Conservation (phyloP, 2,797 vertebrate species). For the Zonotrichia albicollis region DNA sequence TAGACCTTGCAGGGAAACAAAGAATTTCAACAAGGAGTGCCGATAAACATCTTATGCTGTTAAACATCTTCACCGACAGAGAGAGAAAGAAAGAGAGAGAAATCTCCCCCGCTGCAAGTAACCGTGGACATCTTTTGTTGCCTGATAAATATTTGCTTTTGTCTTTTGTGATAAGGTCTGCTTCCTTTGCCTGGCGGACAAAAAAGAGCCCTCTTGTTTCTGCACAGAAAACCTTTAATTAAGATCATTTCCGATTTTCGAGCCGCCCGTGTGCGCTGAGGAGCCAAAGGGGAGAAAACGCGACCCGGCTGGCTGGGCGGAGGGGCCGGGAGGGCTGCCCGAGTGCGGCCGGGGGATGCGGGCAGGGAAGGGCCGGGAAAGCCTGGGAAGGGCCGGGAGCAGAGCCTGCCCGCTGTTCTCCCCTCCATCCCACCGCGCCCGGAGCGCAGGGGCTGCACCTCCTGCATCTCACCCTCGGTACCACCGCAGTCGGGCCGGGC, state of each 20-base stretch:
- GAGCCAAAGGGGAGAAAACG: slow-evolving; percentile 2
- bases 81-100: slow-evolving; percentile 66
- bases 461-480: rapidly evolving
- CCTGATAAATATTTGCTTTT: slow-evolving; percentile 87
- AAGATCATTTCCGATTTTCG: slow-evolving; percentile 76
- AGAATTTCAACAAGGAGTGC: slow-evolving; percentile 20
- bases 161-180: slow-evolving; percentile 77
- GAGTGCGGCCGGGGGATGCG: background rate
- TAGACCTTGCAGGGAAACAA: slow-evolving; percentile 25
- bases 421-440: background rate
- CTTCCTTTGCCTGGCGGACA: slow-evolving; percentile 54
- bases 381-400: background rate
- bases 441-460: background rate
- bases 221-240: slow-evolving; percentile 79
- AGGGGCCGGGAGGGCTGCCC: background rate
- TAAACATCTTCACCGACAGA: slow-evolving; percentile 74
- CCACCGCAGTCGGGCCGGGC: rapidly evolving
- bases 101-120: slow-evolving; percentile 73
- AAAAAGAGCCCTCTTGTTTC: slow-evolving; percentile 56
- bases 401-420: background rate
- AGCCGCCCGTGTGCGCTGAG: slow-evolving; percentile 43
- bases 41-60: slow-evolving; percentile 63
- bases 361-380: background rate
- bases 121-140: slow-evolving; percentile 81
- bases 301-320: background rate